Percentiles rank a stretch among this genome's conserved stretches.
Conservation (phyloP, 2,113 vertebrate species). For the Ranitomeya imitator region DNA sequence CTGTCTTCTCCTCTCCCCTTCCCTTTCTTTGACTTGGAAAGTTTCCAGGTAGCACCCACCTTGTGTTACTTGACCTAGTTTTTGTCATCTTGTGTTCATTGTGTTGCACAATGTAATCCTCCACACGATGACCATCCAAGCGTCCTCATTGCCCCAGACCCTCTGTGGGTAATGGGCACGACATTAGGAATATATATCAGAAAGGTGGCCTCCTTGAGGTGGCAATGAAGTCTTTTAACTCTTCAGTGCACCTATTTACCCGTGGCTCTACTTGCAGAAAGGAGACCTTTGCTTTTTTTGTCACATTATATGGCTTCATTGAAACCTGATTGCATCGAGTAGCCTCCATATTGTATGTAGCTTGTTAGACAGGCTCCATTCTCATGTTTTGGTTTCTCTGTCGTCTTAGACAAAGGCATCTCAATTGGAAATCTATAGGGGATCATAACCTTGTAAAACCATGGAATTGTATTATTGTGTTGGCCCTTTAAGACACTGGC, state of each 20-base stretch:
- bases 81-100: background rate
- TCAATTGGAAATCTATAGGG: too few relatives aligned
- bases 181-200: background rate
- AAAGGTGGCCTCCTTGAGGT: background rate
- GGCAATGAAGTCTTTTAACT: background rate
- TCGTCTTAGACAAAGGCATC: too few relatives aligned
- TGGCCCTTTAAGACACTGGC: too few relatives aligned
- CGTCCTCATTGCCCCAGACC: background rate
- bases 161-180: background rate
- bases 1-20: background rate
- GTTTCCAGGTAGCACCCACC: background rate
- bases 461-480: too few relatives aligned
- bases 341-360: too few relatives aligned
- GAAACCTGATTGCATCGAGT: too few relatives aligned
- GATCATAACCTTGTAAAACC: too few relatives aligned
- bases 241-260: background rate
- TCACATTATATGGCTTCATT: background rate
- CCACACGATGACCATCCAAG: background rate
- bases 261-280: background rate
- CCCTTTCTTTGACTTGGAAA: background rate
- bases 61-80: background rate
- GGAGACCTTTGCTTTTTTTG: too few relatives aligned
- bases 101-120: background rate
- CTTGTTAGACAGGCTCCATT: too few relatives aligned
- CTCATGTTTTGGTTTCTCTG: too few relatives aligned